phyloP scores from a whole-genome alignment of 2,113 vertebrate genomes.

The Lutjanus erythropterus region DNA sequence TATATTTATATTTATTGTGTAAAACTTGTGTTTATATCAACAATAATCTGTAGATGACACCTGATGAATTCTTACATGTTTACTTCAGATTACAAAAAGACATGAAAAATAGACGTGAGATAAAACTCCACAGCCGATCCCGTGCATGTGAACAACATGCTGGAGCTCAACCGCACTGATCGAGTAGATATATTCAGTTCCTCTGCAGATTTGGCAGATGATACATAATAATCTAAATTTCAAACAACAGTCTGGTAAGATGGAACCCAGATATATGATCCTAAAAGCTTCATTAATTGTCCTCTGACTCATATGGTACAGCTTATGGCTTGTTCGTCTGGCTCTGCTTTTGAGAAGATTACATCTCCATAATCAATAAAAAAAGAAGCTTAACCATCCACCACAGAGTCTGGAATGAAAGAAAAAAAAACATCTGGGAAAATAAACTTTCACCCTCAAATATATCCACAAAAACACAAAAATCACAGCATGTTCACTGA shows the following conservation, averaged over 20 bases:
- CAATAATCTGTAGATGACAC: not conserved
- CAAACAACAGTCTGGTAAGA: conserved; percentile 58
- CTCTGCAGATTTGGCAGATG: conserved; percentile 28
- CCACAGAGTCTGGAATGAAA: conserved; percentile 22
- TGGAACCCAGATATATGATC: conserved; percentile 62
- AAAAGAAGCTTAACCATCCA: conserved; percentile 59
- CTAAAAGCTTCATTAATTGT: conserved; percentile 62
- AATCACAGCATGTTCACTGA: conserved; percentile 33
- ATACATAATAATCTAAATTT: conserved; percentile 60
- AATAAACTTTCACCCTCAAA: conserved; percentile 37
- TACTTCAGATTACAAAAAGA: not conserved
- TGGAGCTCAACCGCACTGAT: not conserved
- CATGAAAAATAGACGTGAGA: not conserved
- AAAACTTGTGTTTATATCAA: too few species aligned
- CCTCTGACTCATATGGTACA: conserved; percentile 67
- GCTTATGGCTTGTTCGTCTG: conserved; percentile 69
- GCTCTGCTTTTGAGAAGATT: conserved; percentile 81
- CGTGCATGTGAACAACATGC: conserved; percentile 9
- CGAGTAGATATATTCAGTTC: conserved; percentile 16
- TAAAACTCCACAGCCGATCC: not conserved
- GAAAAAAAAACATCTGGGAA: conserved; percentile 56
- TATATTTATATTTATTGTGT: not conserved
- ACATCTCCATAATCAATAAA: conserved; percentile 84
- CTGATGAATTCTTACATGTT: not conserved
- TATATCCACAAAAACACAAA: conserved; percentile 25